Evolutionary conservation across 2,113 vertebrate species (phyloP).

Genomic region (Brachirus orientalis): DNA sequence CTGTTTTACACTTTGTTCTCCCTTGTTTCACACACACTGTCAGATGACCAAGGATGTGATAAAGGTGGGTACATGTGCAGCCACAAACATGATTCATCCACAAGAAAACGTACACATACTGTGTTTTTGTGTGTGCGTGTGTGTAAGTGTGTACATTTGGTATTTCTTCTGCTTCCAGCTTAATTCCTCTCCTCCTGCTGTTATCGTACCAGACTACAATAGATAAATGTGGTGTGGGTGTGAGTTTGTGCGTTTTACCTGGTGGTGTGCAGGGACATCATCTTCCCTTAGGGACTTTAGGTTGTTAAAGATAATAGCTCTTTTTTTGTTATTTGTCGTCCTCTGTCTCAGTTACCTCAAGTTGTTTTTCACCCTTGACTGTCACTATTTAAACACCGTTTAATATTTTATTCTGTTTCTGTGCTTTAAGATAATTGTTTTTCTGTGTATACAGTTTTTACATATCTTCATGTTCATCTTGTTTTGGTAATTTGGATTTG

Average conservation of each 20-base stretch:
- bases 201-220: slow-evolving; percentile 43
- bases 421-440: too few species aligned
- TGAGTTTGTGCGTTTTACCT: slow-evolving; percentile 19
- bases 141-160: slow-evolving; percentile 22
- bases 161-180: slow-evolving; percentile 52
- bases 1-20: slow-evolving; percentile 31
- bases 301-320: slow-evolving; percentile 45
- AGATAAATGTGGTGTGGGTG: slow-evolving; percentile 14
- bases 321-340: slow-evolving; percentile 23
- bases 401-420: too few species aligned
- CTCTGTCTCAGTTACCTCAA: slow-evolving; percentile 16
- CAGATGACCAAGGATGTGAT: slow-evolving; percentile 94
- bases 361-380: not conserved
- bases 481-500: not conserved
- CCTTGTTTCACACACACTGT: slow-evolving; percentile 72
- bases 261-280: slow-evolving; percentile 40
- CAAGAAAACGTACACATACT: slow-evolving; percentile 5
- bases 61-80: slow-evolving; percentile 87
- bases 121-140: not conserved
- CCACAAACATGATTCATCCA: not conserved
- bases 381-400: too few species aligned
- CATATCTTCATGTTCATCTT: not conserved
- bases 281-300: slow-evolving; percentile 38
- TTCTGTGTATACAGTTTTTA: not conserved
- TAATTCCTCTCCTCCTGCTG: slow-evolving; percentile 54